A percentile compares a stretch with the other conserved stretches of the same genome.
phyloP scores from a whole-genome alignment of 2,113 vertebrate species.

The Trogon surrucura region DNA sequence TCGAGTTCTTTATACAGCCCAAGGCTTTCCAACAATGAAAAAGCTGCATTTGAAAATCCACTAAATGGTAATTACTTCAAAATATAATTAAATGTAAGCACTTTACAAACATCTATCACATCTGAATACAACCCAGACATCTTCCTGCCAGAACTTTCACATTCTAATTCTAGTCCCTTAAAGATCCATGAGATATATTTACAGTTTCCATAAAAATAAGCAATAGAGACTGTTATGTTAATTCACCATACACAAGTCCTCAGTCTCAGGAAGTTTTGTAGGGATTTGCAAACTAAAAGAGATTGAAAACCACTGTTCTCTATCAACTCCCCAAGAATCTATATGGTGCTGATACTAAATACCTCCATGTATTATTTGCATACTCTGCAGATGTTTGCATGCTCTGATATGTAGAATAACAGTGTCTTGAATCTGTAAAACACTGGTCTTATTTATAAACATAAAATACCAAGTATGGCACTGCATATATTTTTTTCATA shows the following conservation, averaged over 20 bases:
- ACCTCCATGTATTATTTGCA: conserved; percentile 24
- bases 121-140: neutral
- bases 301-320: conserved; percentile 1
- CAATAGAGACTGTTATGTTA: neutral
- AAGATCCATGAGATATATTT: neutral
- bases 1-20: neutral
- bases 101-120: neutral
- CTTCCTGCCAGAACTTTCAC: neutral
- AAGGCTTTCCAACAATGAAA: neutral
- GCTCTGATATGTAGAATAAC: conserved; percentile 34
- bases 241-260: neutral
- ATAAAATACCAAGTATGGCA: too few relatives aligned
- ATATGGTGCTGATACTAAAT: conserved; percentile 11
- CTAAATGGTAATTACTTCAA: neutral
- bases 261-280: neutral
- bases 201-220: neutral
- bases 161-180: neutral
- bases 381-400: conserved; percentile 38
- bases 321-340: conserved; percentile 30
- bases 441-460: conserved; percentile 10
- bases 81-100: neutral
- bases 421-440: conserved; percentile 23
- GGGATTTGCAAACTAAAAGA: neutral
- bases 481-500: neutral
- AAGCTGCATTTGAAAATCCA: neutral